Evolutionary conservation across 1,140 invertebrate genomes (phyloP), one percentile per base, ranked within the genome.

Genomic region (Scaptomyza pallida): DNA sequence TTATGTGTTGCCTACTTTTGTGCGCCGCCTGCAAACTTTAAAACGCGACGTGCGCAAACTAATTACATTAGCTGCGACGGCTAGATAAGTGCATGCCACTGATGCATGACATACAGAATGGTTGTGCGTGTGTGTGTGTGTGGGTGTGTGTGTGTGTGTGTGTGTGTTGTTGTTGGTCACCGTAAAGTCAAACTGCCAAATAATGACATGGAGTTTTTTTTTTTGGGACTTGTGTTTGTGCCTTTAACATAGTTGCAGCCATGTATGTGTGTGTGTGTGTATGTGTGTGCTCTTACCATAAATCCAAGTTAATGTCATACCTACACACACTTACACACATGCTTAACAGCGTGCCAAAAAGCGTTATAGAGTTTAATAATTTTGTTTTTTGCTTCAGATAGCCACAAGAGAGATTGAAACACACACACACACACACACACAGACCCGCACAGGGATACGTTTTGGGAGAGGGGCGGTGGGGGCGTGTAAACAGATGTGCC

Each of bases 11-110:
- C 52, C 52, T 43, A 55, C 52, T 43, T 55, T 55, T 43, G 19
- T 16, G 35, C 51, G 35, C 35, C 12, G 17, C 12, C 6, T 21
- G 17, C 17, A 54, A 3, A 45, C 5, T 17, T 19, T 35, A 15
- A 40, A 23, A 51, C 19, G 45, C 45, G 43, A 47, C 9, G 55
- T 15, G 15, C 43, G 17, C 64, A 74, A 75, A 63, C 47, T 80
- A 80, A 80, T 80, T 78, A 68, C 52, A 80, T 80, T 72, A 75
- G 54, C 43, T 60, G 52, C 51, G 50, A 16, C 55, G 65, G 47
- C 61, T 50, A 60, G 72, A 59, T 43, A 68, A 55, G 12, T 62
- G 57, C 62, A 45, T 33, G 26, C 55, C 47, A 45, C 23, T 6
- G 23, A 26, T 9, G 9, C 6, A 9, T 9, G 26, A 8, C 9